phyloP scores from a whole-genome alignment of 1,140 invertebrate species.

The Trichonephila clavata region DNA sequence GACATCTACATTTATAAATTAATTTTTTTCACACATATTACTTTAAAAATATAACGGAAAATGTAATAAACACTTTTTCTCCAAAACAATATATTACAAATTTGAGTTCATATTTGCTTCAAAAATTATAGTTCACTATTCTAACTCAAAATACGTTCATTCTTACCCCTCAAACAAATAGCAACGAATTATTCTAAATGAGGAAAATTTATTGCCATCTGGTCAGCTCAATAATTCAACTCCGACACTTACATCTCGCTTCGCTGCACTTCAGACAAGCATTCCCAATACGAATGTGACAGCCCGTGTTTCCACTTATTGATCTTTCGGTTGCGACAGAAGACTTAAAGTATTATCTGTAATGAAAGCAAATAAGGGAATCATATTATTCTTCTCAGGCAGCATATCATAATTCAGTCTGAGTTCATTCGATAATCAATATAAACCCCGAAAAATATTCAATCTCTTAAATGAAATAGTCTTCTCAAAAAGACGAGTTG shows the following conservation, averaged over 20 bases:
- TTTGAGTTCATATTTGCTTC: background rate
- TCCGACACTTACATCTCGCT: background rate
- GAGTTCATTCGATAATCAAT: no score
- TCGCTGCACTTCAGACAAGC: background rate
- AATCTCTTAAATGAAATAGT: no score
- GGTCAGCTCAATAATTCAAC: slow-evolving; percentile 5
- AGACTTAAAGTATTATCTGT: background rate
- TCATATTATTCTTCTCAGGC: no score
- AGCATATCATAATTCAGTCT: no score
- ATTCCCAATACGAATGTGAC: background rate
- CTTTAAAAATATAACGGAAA: no score
- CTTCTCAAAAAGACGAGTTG: no score
- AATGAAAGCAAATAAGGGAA: background rate
- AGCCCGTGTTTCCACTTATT: background rate
- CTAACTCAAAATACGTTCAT: no score
- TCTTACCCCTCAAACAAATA: background rate
- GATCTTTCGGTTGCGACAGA: background rate
- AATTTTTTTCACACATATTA: no score
- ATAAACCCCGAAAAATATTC: no score
- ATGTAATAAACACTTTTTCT: background rate
- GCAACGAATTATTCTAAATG: background rate
- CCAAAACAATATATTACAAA: background rate
- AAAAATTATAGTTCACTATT: background rate
- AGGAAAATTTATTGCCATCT: background rate
- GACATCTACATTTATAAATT: no score